phyloP scores from a whole-genome alignment of 92 coral and sea anemone species.

The Scolanthus callimorphus region DNA sequence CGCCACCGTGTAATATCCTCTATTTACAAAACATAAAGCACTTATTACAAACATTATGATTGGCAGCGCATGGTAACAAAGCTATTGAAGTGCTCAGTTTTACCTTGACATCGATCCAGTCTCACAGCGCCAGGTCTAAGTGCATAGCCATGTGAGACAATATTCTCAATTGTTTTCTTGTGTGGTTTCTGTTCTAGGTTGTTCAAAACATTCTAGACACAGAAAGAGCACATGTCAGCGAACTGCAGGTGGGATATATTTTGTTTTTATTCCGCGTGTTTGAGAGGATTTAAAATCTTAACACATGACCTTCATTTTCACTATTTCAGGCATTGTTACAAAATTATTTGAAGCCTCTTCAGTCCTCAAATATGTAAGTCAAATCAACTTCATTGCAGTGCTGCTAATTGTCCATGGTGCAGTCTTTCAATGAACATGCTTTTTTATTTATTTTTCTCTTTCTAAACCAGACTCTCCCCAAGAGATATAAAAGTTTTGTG shows the following conservation, averaged over 20 bases:
- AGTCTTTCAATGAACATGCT: not conserved
- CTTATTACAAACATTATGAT: no score
- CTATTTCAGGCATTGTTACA: slow-evolving; percentile 70
- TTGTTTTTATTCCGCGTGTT: no score
- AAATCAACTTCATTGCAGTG: not conserved
- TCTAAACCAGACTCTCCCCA: slow-evolving; percentile 67
- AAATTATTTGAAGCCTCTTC: slow-evolving; percentile 87
- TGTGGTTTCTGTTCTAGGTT: slow-evolving; percentile 40
- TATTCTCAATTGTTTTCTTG: not conserved
- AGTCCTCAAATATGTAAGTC: slow-evolving; percentile 85
- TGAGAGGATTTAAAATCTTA: no score
- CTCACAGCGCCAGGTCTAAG: no score
- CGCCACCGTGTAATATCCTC: no score
- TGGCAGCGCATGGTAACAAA: no score
- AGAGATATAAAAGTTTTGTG: slow-evolving; percentile 87
- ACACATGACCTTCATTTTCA: no score
- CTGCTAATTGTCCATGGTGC: not conserved
- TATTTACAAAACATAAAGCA: no score
- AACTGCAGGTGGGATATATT: slow-evolving; percentile 66
- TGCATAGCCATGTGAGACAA: no score
- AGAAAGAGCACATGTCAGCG: slow-evolving; percentile 96
- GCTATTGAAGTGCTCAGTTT: no score
- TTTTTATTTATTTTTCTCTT: slow-evolving; percentile 1
- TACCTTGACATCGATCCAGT: no score
- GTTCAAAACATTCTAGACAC: slow-evolving; percentile 95